Evolutionary conservation across 1,140 invertebrate species (phyloP).

Genomic region (Drosophila dunni): DNA sequence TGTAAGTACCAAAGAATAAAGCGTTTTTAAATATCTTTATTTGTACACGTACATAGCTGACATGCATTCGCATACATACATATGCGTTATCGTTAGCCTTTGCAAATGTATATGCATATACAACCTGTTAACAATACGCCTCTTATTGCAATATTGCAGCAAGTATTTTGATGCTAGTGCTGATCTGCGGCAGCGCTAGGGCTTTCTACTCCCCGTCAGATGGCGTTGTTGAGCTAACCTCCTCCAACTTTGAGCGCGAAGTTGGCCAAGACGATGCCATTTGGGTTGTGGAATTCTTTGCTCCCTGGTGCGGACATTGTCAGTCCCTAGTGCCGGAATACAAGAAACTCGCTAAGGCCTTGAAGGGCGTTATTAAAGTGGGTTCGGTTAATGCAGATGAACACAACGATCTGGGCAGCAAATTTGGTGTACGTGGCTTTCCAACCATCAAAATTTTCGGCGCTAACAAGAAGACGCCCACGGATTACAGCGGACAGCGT

Average conservation of each 20-base stretch:
- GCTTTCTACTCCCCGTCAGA: slow-evolving; percentile 92
- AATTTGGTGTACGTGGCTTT: slow-evolving; percentile 95
- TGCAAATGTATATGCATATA: background rate
- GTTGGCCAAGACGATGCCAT: slow-evolving; percentile 94
- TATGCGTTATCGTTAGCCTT: no score
- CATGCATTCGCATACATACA: background rate
- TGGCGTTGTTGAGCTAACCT: slow-evolving; percentile 96
- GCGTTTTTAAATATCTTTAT: no score
- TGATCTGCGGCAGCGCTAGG: slow-evolving; percentile 74
- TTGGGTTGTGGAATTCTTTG: slow-evolving; percentile 95
- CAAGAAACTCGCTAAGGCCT: slow-evolving; percentile 93
- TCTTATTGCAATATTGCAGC: slow-evolving; percentile 24
- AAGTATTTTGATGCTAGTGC: slow-evolving; percentile 56
- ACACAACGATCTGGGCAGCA: slow-evolving; percentile 91
- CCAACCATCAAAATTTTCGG: slow-evolving; percentile 99
- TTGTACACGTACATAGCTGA: no score
- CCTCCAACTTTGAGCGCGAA: slow-evolving; percentile 94
- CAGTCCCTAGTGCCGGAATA: slow-evolving; percentile 94
- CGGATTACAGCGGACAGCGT: slow-evolving; percentile 94
- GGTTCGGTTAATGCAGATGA: slow-evolving; percentile 97
- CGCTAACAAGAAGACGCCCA: slow-evolving; percentile 93
- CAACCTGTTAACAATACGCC: slow-evolving; percentile 22
- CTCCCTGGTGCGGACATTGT: slow-evolving; percentile 97
- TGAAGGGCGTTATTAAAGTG: slow-evolving; percentile 96
- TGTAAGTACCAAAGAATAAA: slow-evolving; percentile 38